These are phyloP conservation scores for Lasiurus cinereus DNA, from an alignment of 2,113 vertebrate genomes.

Conservation along the genomic window DNA sequence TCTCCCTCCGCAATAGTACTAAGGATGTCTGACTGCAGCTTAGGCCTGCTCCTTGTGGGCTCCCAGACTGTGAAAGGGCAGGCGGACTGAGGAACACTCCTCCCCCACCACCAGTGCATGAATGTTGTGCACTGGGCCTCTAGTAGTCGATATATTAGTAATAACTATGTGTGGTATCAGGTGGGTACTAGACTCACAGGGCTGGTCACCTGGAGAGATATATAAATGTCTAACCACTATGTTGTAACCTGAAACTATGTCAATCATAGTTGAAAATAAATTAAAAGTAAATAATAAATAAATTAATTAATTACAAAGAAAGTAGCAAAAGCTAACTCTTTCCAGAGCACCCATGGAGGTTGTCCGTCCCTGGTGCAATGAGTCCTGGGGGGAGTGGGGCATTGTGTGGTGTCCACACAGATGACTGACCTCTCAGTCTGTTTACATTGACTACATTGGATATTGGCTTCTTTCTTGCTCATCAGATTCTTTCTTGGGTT, in stretches of 20 bases:
- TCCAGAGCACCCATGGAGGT: neutral
- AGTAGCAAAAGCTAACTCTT: neutral
- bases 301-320: neutral
- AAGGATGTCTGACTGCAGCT: no score
- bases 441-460: neutral
- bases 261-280: neutral
- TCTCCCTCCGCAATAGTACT: no score
- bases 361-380: neutral
- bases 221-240: neutral
- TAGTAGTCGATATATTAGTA: no score
- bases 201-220: neutral
- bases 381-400: neutral
- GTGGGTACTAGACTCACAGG: neutral
- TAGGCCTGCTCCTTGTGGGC: no score
- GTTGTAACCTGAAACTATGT: neutral
- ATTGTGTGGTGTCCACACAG: accelerated
- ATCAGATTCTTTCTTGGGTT: neutral
- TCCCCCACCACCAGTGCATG: no score
- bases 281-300: neutral
- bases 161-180: neutral
- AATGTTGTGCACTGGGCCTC: no score
- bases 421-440: neutral
- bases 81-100: no score
- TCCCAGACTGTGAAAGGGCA: no score
- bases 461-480: neutral